These are phyloP conservation scores for Neofelis nebulosa DNA, from an alignment of 2,113 vertebrate species.

Conservation along the genomic window DNA sequence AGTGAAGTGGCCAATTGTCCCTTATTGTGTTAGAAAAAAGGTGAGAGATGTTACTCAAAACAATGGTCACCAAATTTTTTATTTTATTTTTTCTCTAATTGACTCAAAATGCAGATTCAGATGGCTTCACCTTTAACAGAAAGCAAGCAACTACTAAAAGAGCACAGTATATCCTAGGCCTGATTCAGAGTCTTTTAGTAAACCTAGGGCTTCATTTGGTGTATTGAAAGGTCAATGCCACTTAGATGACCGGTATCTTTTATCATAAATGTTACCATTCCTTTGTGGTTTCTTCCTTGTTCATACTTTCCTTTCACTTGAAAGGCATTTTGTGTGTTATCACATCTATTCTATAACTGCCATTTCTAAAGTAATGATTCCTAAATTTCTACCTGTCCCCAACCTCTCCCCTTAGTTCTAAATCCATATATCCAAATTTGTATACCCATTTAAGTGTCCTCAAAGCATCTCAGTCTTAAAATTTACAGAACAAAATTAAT, in stretches of 20 bases:
- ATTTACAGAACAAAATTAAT: slow-evolving; percentile 1
- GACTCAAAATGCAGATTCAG: background rate
- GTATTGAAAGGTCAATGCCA: background rate
- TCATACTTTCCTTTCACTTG: background rate
- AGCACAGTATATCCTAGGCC: background rate
- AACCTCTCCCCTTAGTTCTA: background rate
- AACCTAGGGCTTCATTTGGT: background rate
- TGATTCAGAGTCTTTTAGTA: background rate
- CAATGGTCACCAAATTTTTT: background rate
- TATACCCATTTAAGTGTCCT: background rate
- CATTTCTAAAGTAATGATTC: background rate
- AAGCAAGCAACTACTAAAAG: background rate
- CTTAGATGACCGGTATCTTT: background rate
- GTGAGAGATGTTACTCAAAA: slow-evolving; percentile 43
- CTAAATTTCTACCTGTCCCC: background rate
- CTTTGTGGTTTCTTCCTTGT: background rate
- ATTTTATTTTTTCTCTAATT: background rate
- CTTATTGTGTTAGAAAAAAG: background rate
- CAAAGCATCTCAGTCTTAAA: background rate
- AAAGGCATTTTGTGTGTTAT: background rate
- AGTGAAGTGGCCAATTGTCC: background rate
- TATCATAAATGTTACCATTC: background rate
- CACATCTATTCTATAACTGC: background rate
- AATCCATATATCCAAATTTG: background rate
- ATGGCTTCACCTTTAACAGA: background rate